Evolutionary conservation across 2,113 vertebrate genomes (phyloP).

Genomic region (Triplophysa siluroides): DNA sequence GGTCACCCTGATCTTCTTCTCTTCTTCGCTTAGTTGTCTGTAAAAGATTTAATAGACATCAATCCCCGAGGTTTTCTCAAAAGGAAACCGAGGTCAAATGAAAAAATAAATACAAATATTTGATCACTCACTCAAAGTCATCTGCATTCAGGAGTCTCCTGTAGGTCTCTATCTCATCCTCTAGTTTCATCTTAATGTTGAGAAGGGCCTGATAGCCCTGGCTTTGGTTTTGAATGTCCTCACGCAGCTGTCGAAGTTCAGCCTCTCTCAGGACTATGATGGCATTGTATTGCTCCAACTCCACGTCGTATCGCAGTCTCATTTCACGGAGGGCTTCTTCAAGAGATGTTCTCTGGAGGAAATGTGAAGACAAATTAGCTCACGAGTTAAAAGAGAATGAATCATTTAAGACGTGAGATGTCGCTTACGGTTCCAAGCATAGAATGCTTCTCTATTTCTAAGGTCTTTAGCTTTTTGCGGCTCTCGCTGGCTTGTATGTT

Average conservation of each 20-base stretch:
- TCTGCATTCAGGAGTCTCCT: constrained; percentile 86
- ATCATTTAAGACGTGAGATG: too few relatives aligned
- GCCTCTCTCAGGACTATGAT: constrained; percentile 78
- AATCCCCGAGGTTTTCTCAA: background rate
- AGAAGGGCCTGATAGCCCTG: constrained; percentile 85
- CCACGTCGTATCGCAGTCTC: constrained; percentile 75
- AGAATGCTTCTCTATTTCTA: constrained; percentile 91
- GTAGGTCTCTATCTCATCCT: constrained; percentile 92
- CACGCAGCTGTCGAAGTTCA: constrained; percentile 80
- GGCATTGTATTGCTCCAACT: constrained; percentile 80
- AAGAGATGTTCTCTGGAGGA: constrained; percentile 82
- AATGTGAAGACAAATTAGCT: background rate
- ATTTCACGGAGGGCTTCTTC: constrained; percentile 83
- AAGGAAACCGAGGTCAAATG: too few relatives aligned
- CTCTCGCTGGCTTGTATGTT: constrained; percentile 82
- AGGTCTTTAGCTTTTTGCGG: constrained; percentile 76
- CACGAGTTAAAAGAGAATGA: background rate
- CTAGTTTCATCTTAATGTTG: constrained; percentile 90
- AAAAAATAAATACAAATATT: too few relatives aligned
- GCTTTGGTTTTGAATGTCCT: constrained; percentile 79
- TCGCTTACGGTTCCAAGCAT: constrained; percentile 63
- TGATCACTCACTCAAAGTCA: constrained; percentile 11
- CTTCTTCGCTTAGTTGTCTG: background rate
- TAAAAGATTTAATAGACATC: background rate
- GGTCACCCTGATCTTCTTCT: background rate